Evolutionary conservation across 2,888 invertebrate genomes (phyloP).

Genomic region (Cepaea hortensis): DNA sequence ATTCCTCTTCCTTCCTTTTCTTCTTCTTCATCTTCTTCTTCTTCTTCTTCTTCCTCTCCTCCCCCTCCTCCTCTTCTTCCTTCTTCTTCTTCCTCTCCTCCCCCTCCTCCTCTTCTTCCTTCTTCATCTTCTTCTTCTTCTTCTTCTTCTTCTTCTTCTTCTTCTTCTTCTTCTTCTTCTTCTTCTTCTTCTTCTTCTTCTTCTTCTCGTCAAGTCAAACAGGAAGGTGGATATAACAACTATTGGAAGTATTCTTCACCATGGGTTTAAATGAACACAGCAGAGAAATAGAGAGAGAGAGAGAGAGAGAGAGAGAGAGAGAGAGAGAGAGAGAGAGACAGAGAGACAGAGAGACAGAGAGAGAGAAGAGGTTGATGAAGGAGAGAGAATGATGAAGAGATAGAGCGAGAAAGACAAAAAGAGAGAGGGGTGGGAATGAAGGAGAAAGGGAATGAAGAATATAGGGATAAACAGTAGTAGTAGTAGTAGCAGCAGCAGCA

Average conservation of each 20-base stretch:
- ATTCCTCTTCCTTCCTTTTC: no score
- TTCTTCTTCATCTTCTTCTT: no score
- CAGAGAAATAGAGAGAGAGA: neutral
- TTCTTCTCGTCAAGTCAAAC: neutral
- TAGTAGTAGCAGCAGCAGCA: neutral
- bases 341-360: no score
- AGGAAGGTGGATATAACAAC: neutral
- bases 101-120: neutral
- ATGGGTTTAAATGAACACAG: neutral
- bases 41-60: neutral
- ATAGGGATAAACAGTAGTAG: no score
- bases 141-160: no score
- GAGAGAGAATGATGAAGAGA: neutral
- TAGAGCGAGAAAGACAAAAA: neutral
- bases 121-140: no score
- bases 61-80: neutral
- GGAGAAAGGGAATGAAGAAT: no score
- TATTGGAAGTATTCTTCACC: neutral
- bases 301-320: conserved; percentile 1
- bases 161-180: neutral
- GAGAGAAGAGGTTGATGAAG: neutral
- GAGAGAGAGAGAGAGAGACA: neutral
- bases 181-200: neutral
- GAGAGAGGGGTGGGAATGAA: no score
- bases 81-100: neutral